phyloP scores from a whole-genome alignment of 2,888 invertebrate genomes.

The Neoascia interrupta region DNA sequence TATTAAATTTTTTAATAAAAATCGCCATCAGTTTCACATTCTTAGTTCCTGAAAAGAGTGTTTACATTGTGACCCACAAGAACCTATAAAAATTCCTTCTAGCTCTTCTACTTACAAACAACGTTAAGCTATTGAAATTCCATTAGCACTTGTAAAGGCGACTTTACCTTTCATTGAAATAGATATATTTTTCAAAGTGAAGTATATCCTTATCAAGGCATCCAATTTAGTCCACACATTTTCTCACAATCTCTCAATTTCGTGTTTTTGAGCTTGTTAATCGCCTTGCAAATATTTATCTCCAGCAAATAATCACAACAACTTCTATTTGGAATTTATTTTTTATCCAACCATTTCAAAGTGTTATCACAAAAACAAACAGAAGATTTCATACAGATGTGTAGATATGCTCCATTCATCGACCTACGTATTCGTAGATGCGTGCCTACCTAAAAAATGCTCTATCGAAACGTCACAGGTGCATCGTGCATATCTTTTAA shows the following conservation, averaged over 20 bases:
- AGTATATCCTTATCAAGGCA: too few species aligned
- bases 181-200: too few species aligned
- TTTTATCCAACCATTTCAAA: slow-evolving; percentile 6
- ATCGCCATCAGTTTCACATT: too few species aligned
- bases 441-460: not conserved
- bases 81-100: too few species aligned
- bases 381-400: too few species aligned
- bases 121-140: too few species aligned
- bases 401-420: not conserved
- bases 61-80: too few species aligned
- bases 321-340: slow-evolving; percentile 7
- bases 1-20: too few species aligned
- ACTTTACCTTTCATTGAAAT: too few species aligned
- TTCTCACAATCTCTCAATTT: not conserved
- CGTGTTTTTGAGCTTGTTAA: not conserved
- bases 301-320: slow-evolving; percentile 17
- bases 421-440: not conserved
- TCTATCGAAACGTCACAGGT: slow-evolving; percentile 36
- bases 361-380: slow-evolving; percentile 27
- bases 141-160: too few species aligned
- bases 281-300: slow-evolving; percentile 37
- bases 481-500: slow-evolving; percentile 3
- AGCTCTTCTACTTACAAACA: too few species aligned
- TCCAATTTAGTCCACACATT: not conserved
- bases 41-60: too few species aligned